Percentiles rank a stretch among this genome's conserved stretches.
Evolutionary conservation across 2,797 vertebrate genomes (phyloP).

Genomic region (Tokudaia muenninki): DNA sequence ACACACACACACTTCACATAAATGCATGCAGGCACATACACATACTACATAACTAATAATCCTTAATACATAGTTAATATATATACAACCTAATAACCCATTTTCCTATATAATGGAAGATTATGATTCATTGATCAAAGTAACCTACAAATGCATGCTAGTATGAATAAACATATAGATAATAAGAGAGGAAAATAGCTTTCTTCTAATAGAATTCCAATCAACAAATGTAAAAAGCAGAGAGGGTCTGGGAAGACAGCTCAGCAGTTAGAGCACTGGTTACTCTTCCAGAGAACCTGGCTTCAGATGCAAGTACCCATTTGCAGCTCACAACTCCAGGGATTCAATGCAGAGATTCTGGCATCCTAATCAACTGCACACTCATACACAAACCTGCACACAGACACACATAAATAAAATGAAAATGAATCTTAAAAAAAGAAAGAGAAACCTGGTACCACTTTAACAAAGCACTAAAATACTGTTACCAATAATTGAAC

Average conservation of each 20-base stretch:
- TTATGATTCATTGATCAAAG: slow-evolving; percentile 15
- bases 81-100: slow-evolving; percentile 14
- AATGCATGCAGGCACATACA: background rate
- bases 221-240: background rate
- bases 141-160: slow-evolving; percentile 13
- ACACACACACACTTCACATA: background rate
- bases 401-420: background rate
- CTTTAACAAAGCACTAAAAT: slow-evolving; percentile 58
- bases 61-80: background rate
- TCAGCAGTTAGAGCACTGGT: background rate
- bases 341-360: background rate
- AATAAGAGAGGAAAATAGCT: background rate
- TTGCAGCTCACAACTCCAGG: background rate
- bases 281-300: background rate
- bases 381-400: background rate
- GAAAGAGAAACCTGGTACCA: slow-evolving; percentile 20
- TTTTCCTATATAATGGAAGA: background rate
- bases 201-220: slow-evolving; percentile 21
- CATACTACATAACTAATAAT: background rate
- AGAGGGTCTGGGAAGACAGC: background rate
- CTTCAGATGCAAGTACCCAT: background rate
- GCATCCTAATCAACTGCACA: background rate
- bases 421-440: background rate
- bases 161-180: slow-evolving; percentile 18
- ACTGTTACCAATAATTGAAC: background rate